Evolutionary conservation across 2,797 vertebrate genomes (phyloP).

Genomic region (Poeciliopsis gracilis): DNA sequence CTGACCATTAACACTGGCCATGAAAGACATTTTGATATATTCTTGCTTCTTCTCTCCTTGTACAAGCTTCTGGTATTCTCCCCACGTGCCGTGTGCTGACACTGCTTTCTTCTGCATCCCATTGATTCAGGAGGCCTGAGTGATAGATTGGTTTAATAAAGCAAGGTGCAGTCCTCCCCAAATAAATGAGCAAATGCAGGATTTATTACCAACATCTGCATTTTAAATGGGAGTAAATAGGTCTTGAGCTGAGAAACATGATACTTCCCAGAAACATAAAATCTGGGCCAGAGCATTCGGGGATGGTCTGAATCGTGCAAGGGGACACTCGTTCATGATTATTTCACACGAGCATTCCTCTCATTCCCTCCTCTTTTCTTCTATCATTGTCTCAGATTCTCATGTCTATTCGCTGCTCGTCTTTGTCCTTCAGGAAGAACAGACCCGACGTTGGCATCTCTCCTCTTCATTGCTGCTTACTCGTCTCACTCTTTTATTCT

Average conservation of each 20-base stretch:
- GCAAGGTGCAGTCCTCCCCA: conserved; percentile 78
- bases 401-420: conserved; percentile 43
- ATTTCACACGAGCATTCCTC: conserved; percentile 18
- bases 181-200: conserved; percentile 81
- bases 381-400: conserved; percentile 46
- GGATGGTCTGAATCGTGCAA: conserved; percentile 14
- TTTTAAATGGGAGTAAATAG: conserved; percentile 75
- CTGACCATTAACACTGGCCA: conserved; percentile 44
- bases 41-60: conserved; percentile 56
- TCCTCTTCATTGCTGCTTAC: conserved; percentile 30
- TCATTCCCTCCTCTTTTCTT: conserved; percentile 27
- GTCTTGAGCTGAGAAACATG: conserved; percentile 57
- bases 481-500: conserved; percentile 31
- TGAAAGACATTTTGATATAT: conserved; percentile 60
- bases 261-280: conserved; percentile 42
- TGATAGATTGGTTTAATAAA: conserved; percentile 89
- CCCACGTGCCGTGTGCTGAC: conserved; percentile 71
- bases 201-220: conserved; percentile 84
- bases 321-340: conserved; percentile 7
- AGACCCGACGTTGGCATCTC: conserved; percentile 36
- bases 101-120: conserved; percentile 79
- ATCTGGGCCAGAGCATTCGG: conserved; percentile 37
- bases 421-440: conserved; percentile 58
- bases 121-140: conserved; percentile 78
- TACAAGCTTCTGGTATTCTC: conserved; percentile 65